These are phyloP conservation scores for Hemicentrotus pulcherrimus DNA, from an alignment of 35 echinoderm and acorn worm species.

Conservation along the genomic window DNA sequence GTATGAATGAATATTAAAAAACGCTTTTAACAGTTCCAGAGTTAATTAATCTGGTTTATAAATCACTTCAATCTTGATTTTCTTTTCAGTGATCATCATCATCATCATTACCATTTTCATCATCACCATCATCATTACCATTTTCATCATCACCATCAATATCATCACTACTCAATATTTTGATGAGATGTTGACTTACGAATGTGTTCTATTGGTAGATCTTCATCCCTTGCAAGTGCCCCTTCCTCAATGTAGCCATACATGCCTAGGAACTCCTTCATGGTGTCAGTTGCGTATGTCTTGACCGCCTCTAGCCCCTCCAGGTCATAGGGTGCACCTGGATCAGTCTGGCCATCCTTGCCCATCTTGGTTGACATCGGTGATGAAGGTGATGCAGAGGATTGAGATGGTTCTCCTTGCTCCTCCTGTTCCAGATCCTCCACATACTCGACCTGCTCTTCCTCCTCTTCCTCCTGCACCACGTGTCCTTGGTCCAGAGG, in stretches of 20 bases:
- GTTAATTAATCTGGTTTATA: too few relatives aligned
- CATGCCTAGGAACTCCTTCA: constrained; percentile 97
- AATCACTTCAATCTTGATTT: not conserved
- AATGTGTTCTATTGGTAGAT: constrained; percentile 80
- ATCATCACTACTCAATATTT: not conserved
- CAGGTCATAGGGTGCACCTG: constrained; percentile 3
- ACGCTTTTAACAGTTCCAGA: too few relatives aligned
- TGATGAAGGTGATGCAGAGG: not conserved
- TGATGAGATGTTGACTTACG: constrained; percentile 24
- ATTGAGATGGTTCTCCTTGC: not conserved
- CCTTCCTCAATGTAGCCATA: constrained; percentile 87
- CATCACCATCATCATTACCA: too few relatives aligned
- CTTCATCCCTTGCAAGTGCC: constrained; percentile 53
- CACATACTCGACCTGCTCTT: constrained; percentile 33
- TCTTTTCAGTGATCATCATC: not conserved
- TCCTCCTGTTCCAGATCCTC: constrained; percentile 35
- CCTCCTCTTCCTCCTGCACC: constrained; percentile 18
- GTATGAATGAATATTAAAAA: too few relatives aligned
- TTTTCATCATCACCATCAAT: not conserved
- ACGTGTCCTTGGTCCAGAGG: not conserved
- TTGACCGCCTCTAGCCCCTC: constrained; percentile 61
- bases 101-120: not conserved
- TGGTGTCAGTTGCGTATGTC: constrained; percentile 88
- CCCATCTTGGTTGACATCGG: not conserved
- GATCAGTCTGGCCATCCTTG: constrained; percentile 39